These are phyloP conservation scores for Acrobasis suavella DNA, from an alignment of 2,888 invertebrate species.

Conservation along the genomic window DNA sequence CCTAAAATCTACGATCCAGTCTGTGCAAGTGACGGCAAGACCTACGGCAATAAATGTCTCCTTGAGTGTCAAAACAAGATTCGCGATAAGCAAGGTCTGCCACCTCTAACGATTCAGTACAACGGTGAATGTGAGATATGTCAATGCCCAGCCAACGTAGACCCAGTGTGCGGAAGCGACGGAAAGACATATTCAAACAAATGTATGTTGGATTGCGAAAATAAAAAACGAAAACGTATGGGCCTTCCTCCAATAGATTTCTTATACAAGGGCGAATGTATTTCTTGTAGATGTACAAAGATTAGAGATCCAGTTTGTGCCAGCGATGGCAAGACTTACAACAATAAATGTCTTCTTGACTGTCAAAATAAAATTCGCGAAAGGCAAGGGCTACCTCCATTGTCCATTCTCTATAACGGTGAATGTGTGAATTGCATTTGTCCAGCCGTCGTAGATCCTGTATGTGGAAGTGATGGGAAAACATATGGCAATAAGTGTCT, in stretches of 20 bases:
- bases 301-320: no score
- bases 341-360: no score
- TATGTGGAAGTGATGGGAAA: conserved; percentile 48
- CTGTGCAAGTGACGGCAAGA: conserved; percentile 19
- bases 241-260: background rate
- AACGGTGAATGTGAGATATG: conserved; percentile 20
- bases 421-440: conserved; percentile 23
- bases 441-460: conserved; percentile 26
- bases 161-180: conserved; percentile 22
- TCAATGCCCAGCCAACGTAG: conserved; percentile 6
- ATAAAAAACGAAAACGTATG: conserved; percentile 20
- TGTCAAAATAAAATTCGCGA: conserved; percentile 9
- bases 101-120: background rate
- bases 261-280: no score
- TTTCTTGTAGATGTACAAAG: no score
- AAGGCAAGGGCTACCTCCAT: background rate
- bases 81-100: conserved; percentile 12
- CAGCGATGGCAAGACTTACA: no score
- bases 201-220: conserved; percentile 2
- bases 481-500: conserved; percentile 82
- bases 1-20: conserved; percentile 8
- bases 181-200: conserved; percentile 13
- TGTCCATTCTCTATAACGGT: conserved; percentile 8
- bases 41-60: conserved; percentile 23
- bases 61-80: conserved; percentile 24